Conservation (phyloP, 2,888 invertebrate species). For the Trichogramma dendrolimi region DNA sequence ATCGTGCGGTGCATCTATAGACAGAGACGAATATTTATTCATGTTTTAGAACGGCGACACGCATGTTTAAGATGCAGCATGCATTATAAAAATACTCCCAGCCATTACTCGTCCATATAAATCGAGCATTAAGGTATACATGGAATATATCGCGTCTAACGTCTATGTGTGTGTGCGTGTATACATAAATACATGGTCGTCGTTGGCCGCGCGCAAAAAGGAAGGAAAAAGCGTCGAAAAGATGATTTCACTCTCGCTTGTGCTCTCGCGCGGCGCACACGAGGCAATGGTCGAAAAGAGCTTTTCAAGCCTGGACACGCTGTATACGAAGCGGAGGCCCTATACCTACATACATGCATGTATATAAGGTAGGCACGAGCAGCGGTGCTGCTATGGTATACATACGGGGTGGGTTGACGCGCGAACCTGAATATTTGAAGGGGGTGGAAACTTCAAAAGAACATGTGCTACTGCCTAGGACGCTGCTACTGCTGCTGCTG, state of each 20-base stretch:
- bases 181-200: too few relatives aligned
- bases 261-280: neutral
- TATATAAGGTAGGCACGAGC: slow-evolving; percentile 10
- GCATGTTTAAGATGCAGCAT: too few relatives aligned
- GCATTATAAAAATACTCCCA: too few relatives aligned
- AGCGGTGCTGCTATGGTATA: slow-evolving; percentile 41
- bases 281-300: neutral
- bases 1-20: too few relatives aligned
- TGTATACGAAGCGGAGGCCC: neutral
- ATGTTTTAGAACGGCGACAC: too few relatives aligned
- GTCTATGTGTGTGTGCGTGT: too few relatives aligned
- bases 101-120: too few relatives aligned
- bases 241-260: slow-evolving; percentile 17
- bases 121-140: too few relatives aligned
- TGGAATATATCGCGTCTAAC: too few relatives aligned
- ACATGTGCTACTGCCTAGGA: slow-evolving; percentile 51
- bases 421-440: slow-evolving; percentile 51
- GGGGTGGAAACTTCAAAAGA: slow-evolving; percentile 51
- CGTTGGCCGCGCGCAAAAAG: too few relatives aligned
- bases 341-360: too few relatives aligned
- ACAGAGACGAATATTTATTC: too few relatives aligned
- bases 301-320: neutral
- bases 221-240: slow-evolving; percentile 22
- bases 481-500: slow-evolving; percentile 12
- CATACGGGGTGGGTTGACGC: slow-evolving; percentile 43